Conservation (phyloP, 2,888 invertebrate species). For the Cactoblastis cactorum region DNA sequence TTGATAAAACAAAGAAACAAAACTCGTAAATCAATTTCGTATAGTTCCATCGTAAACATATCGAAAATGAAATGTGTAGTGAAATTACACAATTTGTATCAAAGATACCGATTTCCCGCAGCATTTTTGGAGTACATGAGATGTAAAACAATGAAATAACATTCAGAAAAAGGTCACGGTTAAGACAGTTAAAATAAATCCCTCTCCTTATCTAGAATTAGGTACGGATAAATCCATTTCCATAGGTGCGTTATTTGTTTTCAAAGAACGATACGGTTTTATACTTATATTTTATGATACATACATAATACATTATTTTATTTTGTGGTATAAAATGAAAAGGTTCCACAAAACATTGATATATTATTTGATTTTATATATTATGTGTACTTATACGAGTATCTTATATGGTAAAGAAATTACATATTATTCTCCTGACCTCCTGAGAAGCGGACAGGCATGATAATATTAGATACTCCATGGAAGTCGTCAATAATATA, state of each 20-base stretch:
- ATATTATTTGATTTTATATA: no score
- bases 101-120: not conserved
- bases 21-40: constrained; percentile 14
- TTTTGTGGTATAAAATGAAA: no score
- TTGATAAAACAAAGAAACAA: not conserved
- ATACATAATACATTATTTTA: no score
- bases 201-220: not conserved
- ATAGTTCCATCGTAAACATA: constrained; percentile 12
- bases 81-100: constrained; percentile 5
- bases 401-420: no score
- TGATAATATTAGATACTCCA: no score
- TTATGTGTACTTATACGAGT: no score
- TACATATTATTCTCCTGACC: no score
- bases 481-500: no score
- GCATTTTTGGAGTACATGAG: not conserved
- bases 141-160: constrained; percentile 8
- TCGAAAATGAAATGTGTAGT: constrained; percentile 1
- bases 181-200: constrained; percentile 4
- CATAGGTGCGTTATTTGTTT: not conserved
- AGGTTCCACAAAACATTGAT: no score
- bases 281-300: no score
- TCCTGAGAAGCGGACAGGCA: no score
- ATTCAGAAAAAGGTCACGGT: not conserved
- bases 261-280: no score
- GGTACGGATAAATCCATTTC: not conserved